Evolutionary conservation across 2,888 invertebrate species (phyloP), one percentile per base, ranked within the genome.

Genomic region (Ophioninae sp.): DNA sequence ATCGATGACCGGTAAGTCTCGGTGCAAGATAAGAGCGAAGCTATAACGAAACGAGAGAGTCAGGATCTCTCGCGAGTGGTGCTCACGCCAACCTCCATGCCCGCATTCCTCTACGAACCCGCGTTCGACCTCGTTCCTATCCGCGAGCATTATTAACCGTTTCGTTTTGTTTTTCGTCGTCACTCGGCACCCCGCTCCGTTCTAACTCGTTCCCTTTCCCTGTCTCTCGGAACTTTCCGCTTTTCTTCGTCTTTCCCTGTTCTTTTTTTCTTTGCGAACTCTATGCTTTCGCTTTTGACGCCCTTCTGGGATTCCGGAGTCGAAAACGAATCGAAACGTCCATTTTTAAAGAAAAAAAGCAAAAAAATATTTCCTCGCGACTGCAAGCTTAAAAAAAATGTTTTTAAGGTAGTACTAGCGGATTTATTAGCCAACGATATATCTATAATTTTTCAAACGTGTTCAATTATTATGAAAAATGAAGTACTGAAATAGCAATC

Each of bases 81-180:
- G 41, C 23, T 56, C 71, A 74, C 84, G 87, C 85, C 88, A 87
- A 88, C 87, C 89, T 89, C 90, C 89, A 90, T 79, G 79, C 90
- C 91, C 90, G 91, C 91, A 91, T 91, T 91, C 91, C 91, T 30
- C 30, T 90, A 88, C 88, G 77, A 77, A 80, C 73, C 90, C 90
- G 88, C 87, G 88, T 89, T 74, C 90, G 91, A 91, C 91, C 91
- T 90, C 90, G 90, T 91, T 91, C 90, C 89, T 68, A 65, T 59
- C 65, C 58, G 87, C 88, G 88, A 89, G 76, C 76, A 73, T 80
- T 77, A 79, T 83, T 80, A 83, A 83, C 80, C 67, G 77, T 83
- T 83, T 79, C 71, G 64, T 75, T 79, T 88, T 89, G 90, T 90
- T 89, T 83, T 64, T 83, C 80, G 83, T 83, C 80, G 83, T 72